Evolutionary conservation across 2,113 vertebrate species (phyloP).

Genomic region (Synodontis membranacea): DNA sequence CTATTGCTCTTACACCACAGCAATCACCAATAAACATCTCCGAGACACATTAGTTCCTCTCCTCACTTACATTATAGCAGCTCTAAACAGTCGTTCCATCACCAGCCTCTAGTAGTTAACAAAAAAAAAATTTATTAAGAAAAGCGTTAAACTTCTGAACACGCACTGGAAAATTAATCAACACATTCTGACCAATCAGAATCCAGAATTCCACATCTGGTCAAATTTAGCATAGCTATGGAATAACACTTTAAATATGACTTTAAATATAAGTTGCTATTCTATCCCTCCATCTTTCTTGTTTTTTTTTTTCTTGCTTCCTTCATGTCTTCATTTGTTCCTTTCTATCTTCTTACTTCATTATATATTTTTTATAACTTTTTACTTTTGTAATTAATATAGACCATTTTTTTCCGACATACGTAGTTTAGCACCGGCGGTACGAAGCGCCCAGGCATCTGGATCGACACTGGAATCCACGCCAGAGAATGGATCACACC

Average conservation of each 20-base stretch:
- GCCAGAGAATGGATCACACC: slow-evolving; percentile 90
- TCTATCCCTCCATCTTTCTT: neutral
- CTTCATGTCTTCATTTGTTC: neutral
- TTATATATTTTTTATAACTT: neutral
- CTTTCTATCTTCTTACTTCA: neutral
- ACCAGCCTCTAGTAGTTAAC: neutral
- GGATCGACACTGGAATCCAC: slow-evolving; percentile 90
- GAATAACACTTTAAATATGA: neutral
- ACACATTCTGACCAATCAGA: neutral
- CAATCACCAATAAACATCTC: too few species aligned
- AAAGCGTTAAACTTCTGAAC: neutral
- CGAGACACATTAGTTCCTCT: neutral
- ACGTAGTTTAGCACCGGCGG: slow-evolving; percentile 87
- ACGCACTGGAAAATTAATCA: neutral
- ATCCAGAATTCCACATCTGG: neutral
- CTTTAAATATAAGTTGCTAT: neutral
- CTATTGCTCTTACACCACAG: too few species aligned
- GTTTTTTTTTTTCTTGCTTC: neutral
- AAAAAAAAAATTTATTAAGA: too few species aligned
- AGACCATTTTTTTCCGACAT: neutral
- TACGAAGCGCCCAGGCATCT: slow-evolving; percentile 74
- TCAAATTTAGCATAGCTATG: too few species aligned
- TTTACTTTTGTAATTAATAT: neutral
- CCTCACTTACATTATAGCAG: neutral
- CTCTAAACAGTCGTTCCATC: neutral